phyloP scores from a whole-genome alignment of 2,113 vertebrate genomes.

The Girardinichthys multiradiatus region DNA sequence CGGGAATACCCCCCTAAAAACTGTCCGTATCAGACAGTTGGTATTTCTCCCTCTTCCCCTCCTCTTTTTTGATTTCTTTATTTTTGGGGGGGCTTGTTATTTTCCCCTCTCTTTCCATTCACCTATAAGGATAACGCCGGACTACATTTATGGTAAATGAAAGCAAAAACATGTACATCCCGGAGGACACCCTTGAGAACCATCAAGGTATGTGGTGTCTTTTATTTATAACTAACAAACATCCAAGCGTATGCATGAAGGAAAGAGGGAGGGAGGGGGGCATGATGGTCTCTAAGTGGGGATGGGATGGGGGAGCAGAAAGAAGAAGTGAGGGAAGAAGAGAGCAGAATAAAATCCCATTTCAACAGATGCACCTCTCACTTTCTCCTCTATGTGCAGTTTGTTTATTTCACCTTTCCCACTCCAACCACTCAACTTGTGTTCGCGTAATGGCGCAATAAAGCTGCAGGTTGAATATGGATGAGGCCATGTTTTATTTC shows the following conservation, averaged over 20 bases:
- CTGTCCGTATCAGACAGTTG: conserved; percentile 73
- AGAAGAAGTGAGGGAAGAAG: conserved; percentile 4
- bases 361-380: conserved; percentile 67
- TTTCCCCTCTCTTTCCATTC: conserved; percentile 48
- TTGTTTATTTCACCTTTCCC: conserved; percentile 19
- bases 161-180: conserved; percentile 82
- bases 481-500: conserved; percentile 29
- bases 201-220: conserved; percentile 76
- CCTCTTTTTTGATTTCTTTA: conserved; percentile 58
- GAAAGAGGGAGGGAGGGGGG: conserved; percentile 29
- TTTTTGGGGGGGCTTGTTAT: conserved; percentile 61
- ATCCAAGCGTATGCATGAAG: conserved; percentile 53
- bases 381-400: conserved; percentile 40
- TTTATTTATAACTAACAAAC: conserved; percentile 46
- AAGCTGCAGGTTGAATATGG: conserved; percentile 41
- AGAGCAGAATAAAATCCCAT: neutral
- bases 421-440: conserved; percentile 30
- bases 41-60: conserved; percentile 29
- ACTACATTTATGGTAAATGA: conserved; percentile 82
- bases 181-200: conserved; percentile 80
- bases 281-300: conserved; percentile 60
- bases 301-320: conserved; percentile 42
- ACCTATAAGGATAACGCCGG: conserved; percentile 74
- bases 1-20: conserved; percentile 71
- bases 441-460: conserved; percentile 49